phyloP scores from a whole-genome alignment of 2,797 vertebrate species.

The Xyrichtys novacula region DNA sequence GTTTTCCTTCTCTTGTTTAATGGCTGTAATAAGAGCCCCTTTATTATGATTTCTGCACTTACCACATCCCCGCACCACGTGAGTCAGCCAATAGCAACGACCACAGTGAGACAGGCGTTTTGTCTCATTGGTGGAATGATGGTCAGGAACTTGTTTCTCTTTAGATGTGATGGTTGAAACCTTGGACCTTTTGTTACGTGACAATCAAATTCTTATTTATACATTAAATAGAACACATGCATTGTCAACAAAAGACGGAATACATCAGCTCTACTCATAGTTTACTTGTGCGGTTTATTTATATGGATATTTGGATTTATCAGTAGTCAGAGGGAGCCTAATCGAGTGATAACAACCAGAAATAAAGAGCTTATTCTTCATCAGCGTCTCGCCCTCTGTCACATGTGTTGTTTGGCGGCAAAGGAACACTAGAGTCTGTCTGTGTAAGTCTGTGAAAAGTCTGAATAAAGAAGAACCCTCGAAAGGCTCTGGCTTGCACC shows the following conservation, averaged over 20 bases:
- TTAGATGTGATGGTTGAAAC: slow-evolving; percentile 1
- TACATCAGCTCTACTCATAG: background rate
- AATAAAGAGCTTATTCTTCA: slow-evolving; percentile 71
- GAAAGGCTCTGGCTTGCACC: slow-evolving; percentile 64
- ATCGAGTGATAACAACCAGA: slow-evolving; percentile 66
- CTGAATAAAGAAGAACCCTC: slow-evolving; percentile 68
- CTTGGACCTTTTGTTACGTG: background rate
- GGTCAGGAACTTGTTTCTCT: slow-evolving; percentile 10
- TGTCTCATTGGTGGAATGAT: slow-evolving; percentile 35
- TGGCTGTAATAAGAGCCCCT: slow-evolving; percentile 79
- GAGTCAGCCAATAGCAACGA: slow-evolving; percentile 37
- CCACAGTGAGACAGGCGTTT: slow-evolving; percentile 37
- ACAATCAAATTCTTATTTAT: too few relatives aligned
- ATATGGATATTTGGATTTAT: slow-evolving; percentile 38
- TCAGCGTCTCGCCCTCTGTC: slow-evolving; percentile 48
- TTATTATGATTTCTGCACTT: slow-evolving; percentile 77
- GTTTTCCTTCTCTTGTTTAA: slow-evolving; percentile 79
- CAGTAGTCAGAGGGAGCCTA: slow-evolving; percentile 48
- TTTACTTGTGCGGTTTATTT: too few relatives aligned
- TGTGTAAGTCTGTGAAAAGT: slow-evolving; percentile 22
- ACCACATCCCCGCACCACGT: slow-evolving; percentile 45
- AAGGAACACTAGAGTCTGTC: too few relatives aligned
- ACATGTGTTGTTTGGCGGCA: slow-evolving; percentile 69
- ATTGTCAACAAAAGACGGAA: background rate
- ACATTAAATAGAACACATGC: too few relatives aligned